A percentile compares a stretch with the other conserved stretches of the same genome.
These are phyloP conservation scores for Porites lutea DNA, from an alignment of 64 coral and sea anemone species.

Conservation along the genomic window DNA sequence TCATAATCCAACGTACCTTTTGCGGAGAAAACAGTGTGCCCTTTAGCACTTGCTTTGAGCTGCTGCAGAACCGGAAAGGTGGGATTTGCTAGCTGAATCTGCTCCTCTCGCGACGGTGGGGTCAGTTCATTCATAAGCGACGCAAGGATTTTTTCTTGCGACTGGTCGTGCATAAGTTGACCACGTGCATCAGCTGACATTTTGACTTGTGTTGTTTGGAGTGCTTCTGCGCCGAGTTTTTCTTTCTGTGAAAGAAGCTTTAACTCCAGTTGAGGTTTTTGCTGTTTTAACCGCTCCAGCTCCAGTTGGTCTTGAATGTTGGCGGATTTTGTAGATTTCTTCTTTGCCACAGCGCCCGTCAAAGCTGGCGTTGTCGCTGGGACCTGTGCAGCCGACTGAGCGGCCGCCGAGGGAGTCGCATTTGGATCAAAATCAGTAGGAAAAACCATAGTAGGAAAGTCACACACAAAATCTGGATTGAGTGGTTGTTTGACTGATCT, in stretches of 20 bases:
- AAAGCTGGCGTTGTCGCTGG: not conserved
- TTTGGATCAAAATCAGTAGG: not conserved
- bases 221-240: not conserved
- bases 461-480: conserved; percentile 2
- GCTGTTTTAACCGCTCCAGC: not conserved
- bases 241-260: not conserved
- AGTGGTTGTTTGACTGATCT: conserved; percentile 18
- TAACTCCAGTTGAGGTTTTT: not conserved
- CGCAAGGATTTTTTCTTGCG: not conserved
- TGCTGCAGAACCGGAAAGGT: not conserved
- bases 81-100: not conserved
- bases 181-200: not conserved
- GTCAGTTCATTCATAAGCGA: not conserved
- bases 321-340: not conserved
- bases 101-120: not conserved
- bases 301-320: conserved; percentile 1
- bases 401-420: not conserved
- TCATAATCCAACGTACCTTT: conserved; percentile 43
- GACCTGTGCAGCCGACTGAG: not conserved
- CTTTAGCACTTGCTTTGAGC: not conserved
- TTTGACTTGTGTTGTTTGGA: not conserved
- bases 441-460: not conserved
- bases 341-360: not conserved
- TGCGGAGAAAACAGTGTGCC: not conserved
- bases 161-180: not conserved